Evolutionary conservation across 2,113 vertebrate species (phyloP), one percentile per base, ranked within the genome.

Genomic region (Tragelaphus imberbis): DNA sequence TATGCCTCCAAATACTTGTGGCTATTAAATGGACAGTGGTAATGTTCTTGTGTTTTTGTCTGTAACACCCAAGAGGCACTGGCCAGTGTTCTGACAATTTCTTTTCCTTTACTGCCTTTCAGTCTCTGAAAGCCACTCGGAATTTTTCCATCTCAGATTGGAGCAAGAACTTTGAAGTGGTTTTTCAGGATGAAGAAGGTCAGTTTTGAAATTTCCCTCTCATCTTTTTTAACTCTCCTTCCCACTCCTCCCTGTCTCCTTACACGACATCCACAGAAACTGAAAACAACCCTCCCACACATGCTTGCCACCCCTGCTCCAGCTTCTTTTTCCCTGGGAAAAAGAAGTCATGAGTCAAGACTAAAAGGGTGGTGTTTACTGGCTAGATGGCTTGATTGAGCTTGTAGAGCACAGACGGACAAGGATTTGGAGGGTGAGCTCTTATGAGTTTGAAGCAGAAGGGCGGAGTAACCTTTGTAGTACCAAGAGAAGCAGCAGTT

Each of bases 171-270:
- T 99, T 99, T 96, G 99, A 99, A 99, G 99, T 99, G 21, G 98
- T 99, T 98, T 99, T 99, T 98, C 99, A 99, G 97, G 99, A 99
- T 97, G 99, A 99, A 98, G 99, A 99, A 99, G 99, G 99, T 99
- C 96, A 99, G 99, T 98, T 98, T 96, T 96, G 81, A 95, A 93
- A 93, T 91, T 91, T 91, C n/a, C 65, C 68, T 16, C 63, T 97
- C 44, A 95, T 77, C 59, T 81, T 97, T 85, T 95, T 82, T 9
- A 61, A 63, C 13, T 65, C 65, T 65, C 53, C 28, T 87, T n/a
- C 49, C 27, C 56, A 6, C 28, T 84, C 21, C 27, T 30, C n/a
- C 28, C 4, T 12, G 47, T 30, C 65, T 6, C 49, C n/a, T 47
- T 58, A 63, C 2, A 23, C 10, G 5, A 5, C 13, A 28, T 84